Base-by-base conservation (phyloP, 2,888 invertebrate genomes). In the Sesamia inferens region DNA sequence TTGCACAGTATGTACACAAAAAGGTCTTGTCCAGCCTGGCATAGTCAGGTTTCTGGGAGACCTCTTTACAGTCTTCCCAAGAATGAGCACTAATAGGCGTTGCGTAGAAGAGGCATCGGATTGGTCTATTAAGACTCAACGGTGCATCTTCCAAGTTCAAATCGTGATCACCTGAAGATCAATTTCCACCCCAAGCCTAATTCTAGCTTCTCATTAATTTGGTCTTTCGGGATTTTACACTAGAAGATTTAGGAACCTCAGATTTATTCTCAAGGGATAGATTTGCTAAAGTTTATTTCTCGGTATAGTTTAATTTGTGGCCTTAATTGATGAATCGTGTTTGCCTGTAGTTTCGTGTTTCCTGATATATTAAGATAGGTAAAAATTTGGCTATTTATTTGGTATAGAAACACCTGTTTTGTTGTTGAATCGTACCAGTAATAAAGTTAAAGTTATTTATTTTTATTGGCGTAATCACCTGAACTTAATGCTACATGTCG, bases 231-330 rank as follows among this genome's bases (percentile, higher is more conserved):
- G 2, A 54, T 39, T 22, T 16, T 7, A 24, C 14, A 8, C 22
- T 1, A 54, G 31, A 42, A 8, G 13, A 44, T 48, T 16, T 16
- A 13, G 14, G 1, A 61, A 54, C 10, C 75, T 54, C 48, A 24
- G 55, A 10, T 19, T 10, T 11, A 51, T 14, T 48, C 64, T 47
- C 76, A 10, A n/a, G 76, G 55, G 81, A 42, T n/a, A 57, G 24
- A 44, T 81, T 61, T 65, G 7, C 24, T 75, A 2, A 74, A 54
- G 44, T 57, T 75, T 55, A 11, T 44, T 74, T 54, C 47, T 22
- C 48, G 39, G 19, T 4, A 48, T 65, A 61, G 76, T 47, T 66
- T 66, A 81, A 62, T 81, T 77, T 66, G n/a, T 55, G n/a, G 24
- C 42, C 22, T 51, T 65, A 75, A 57, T 81, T 47, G 66, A 77